Conservation (phyloP, 2,797 vertebrate species). For the Sebastolobus alascanus region DNA sequence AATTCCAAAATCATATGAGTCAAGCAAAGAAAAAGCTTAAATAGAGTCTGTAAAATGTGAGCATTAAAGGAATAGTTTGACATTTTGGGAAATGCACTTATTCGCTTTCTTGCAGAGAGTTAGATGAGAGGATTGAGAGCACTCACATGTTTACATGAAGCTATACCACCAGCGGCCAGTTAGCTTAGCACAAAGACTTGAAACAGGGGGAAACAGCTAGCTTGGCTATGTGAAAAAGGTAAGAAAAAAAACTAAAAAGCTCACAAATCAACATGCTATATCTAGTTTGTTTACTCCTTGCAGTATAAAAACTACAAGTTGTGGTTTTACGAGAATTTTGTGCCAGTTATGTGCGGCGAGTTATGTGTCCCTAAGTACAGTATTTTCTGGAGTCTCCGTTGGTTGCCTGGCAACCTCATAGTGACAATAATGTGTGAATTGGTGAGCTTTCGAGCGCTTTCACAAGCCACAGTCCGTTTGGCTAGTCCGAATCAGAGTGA, state of each 20-base stretch:
- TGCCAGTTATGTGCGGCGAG: not conserved
- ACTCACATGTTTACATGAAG: not conserved
- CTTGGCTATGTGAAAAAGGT: not conserved
- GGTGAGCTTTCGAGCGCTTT: not conserved
- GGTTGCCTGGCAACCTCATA: not conserved
- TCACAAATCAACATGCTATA: not conserved
- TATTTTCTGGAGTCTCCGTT: not conserved
- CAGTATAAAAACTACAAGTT: not conserved
- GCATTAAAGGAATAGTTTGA: not conserved
- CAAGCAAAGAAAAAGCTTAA: not conserved
- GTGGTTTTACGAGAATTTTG: not conserved
- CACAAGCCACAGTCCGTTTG: too few species aligned
- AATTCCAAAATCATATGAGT: not conserved
- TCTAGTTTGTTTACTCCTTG: not conserved
- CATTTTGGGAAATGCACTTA: not conserved
- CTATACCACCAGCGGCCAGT: too few species aligned
- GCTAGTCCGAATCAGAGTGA: too few species aligned
- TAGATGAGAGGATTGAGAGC: not conserved
- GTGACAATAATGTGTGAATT: conserved; percentile 4
- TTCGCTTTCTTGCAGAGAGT: not conserved
- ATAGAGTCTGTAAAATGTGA: not conserved
- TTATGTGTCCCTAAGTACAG: not conserved
- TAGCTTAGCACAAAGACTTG: not conserved
- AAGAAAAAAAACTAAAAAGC: not conserved
- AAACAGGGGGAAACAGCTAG: not conserved